Conservation (phyloP, 1,140 invertebrate species). For the Lysiphlebus fabarum region DNA sequence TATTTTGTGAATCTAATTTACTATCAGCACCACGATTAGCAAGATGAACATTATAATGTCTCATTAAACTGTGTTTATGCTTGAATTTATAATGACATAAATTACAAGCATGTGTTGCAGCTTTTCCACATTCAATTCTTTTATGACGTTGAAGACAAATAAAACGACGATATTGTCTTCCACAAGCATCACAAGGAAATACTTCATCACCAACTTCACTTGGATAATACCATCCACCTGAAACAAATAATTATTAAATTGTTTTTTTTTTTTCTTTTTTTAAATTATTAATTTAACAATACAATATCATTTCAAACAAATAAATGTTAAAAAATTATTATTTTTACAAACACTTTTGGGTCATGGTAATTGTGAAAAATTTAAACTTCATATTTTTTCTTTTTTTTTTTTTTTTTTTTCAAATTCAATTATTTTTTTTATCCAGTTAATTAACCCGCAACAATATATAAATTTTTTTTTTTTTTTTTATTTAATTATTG, state of each 20-base stretch:
- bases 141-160: conserved; percentile 49
- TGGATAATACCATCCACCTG: conserved; percentile 28
- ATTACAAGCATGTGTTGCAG: conserved; percentile 47
- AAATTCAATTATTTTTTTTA: conserved; percentile 4
- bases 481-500: conserved; percentile 38
- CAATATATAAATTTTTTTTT: conserved; percentile 29
- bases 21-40: conserved; percentile 4
- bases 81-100: conserved; percentile 47
- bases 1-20: conserved; percentile 6
- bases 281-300: conserved; percentile 1
- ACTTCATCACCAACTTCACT: conserved; percentile 24
- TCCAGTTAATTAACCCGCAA: conserved; percentile 51
- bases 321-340: too few relatives aligned
- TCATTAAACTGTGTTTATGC: conserved; percentile 47
- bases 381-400: too few relatives aligned
- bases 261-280: too few relatives aligned
- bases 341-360: neutral
- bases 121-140: conserved; percentile 49
- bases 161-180: conserved; percentile 40
- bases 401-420: neutral
- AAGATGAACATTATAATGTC: conserved; percentile 44
- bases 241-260: conserved; percentile 28
- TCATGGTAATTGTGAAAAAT: too few relatives aligned
- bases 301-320: too few relatives aligned
- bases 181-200: conserved; percentile 44